Percentiles rank a stretch among this genome's conserved stretches.
These are phyloP conservation scores for Scolopax bukidnonensis DNA, from an alignment of 2,797 vertebrate genomes.

Conservation along the genomic window DNA sequence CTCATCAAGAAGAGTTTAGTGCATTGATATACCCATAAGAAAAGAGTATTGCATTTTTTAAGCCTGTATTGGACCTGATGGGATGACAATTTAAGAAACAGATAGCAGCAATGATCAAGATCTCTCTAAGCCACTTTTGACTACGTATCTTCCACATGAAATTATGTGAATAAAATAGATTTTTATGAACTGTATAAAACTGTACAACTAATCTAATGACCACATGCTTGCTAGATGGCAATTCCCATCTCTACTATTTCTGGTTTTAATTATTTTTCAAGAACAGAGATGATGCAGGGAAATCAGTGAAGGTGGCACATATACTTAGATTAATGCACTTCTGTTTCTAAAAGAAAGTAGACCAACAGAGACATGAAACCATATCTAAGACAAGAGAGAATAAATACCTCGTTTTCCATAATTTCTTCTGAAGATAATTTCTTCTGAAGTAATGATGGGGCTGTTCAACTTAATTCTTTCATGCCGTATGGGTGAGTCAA, in stretches of 20 bases:
- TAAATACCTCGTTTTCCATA: conserved; percentile 44
- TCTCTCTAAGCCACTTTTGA: not conserved
- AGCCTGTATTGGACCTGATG: not conserved
- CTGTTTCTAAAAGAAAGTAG: not conserved
- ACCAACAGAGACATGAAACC: conserved; percentile 11
- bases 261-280: conserved; percentile 54
- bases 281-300: not conserved
- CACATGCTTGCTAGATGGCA: not conserved
- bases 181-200: conserved; percentile 12
- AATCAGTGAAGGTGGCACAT: conserved; percentile 1
- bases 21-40: conserved; percentile 24
- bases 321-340: not conserved
- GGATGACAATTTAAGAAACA: conserved; percentile 28
- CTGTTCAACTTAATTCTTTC: conserved; percentile 35
- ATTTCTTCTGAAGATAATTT: conserved; percentile 41
- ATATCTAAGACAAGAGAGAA: conserved; percentile 34
- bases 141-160: not conserved
- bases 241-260: not conserved
- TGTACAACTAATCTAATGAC: not conserved
- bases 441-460: conserved; percentile 35
- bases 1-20: conserved; percentile 60
- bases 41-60: conserved; percentile 16
- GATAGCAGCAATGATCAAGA: not conserved
- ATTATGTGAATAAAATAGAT: not conserved
- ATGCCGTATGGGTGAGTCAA: not conserved